These are phyloP conservation scores for Aporophyla lueneburgensis DNA, from an alignment of 2,888 invertebrate species.

Conservation along the genomic window DNA sequence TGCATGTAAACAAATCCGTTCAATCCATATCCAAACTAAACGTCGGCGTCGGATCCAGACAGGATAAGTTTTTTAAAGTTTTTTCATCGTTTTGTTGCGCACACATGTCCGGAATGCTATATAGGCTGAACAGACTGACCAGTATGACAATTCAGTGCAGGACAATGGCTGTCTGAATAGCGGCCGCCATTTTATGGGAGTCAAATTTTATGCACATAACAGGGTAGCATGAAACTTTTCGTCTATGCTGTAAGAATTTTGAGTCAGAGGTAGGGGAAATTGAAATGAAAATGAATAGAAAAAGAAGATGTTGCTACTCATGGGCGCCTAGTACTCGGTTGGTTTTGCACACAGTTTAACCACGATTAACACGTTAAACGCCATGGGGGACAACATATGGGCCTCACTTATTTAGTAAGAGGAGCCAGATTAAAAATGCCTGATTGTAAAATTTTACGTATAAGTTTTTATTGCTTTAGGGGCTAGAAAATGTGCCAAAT, in stretches of 20 bases:
- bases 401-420: too few species aligned
- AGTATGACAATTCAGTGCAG: constrained; percentile 58
- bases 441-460: too few species aligned
- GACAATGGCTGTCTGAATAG: constrained; percentile 43
- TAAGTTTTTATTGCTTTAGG: too few species aligned
- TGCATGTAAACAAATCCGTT: constrained; percentile 19
- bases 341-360: too few species aligned
- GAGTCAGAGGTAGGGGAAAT: constrained; percentile 16
- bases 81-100: constrained; percentile 47
- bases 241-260: constrained; percentile 33
- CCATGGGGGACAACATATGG: too few species aligned
- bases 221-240: constrained; percentile 40
- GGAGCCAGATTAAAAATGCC: too few species aligned
- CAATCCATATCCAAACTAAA: constrained; percentile 39
- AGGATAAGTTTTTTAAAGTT: constrained; percentile 41
- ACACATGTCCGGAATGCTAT: constrained; percentile 56
- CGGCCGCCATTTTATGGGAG: constrained; percentile 46
- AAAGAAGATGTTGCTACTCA: neutral
- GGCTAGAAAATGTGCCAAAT: too few species aligned
- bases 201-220: constrained; percentile 45
- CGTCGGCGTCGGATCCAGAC: constrained; percentile 34
- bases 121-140: constrained; percentile 43
- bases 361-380: too few species aligned
- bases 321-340: too few species aligned
- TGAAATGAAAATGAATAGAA: too few species aligned